Evolutionary conservation across 2,888 invertebrate genomes (phyloP).

Genomic region (Abscondita cerata): DNA sequence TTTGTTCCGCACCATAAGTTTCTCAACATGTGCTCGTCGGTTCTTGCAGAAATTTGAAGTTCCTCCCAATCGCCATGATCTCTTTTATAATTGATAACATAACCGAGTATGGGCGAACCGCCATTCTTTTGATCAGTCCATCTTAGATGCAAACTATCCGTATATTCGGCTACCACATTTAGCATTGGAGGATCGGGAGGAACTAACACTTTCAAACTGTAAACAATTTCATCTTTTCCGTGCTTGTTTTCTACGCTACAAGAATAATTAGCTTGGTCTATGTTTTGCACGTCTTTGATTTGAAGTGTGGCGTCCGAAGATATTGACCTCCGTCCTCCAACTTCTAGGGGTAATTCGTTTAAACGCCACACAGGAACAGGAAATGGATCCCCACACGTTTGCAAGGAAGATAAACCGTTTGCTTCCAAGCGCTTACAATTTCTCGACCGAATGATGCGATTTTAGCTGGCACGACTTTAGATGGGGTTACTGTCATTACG

Average conservation of each 20-base stretch:
- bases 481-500: constrained; percentile 77
- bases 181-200: constrained; percentile 87
- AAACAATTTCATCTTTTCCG: constrained; percentile 83
- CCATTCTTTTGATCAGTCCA: constrained; percentile 82
- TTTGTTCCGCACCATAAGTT: constrained; percentile 89
- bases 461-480: constrained; percentile 82
- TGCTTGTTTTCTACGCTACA: constrained; percentile 85
- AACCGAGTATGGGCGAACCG: constrained; percentile 82
- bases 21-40: constrained; percentile 78
- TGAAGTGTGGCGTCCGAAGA: constrained; percentile 75
- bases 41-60: constrained; percentile 82
- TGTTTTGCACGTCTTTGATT: constrained; percentile 78
- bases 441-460: constrained; percentile 87
- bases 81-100: constrained; percentile 88
- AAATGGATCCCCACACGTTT: constrained; percentile 83
- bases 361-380: constrained; percentile 82
- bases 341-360: constrained; percentile 76
- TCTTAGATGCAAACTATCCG: constrained; percentile 81
- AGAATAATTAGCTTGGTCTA: constrained; percentile 90
- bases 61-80: constrained; percentile 94
- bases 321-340: constrained; percentile 71
- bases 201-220: constrained; percentile 76
- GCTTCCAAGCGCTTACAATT: constrained; percentile 86
- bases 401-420: constrained; percentile 82
- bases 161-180: constrained; percentile 81